Percentiles rank a stretch among this genome's conserved stretches.
Conservation (phyloP, 1,140 invertebrate species). For the Heliothis subflexa region DNA sequence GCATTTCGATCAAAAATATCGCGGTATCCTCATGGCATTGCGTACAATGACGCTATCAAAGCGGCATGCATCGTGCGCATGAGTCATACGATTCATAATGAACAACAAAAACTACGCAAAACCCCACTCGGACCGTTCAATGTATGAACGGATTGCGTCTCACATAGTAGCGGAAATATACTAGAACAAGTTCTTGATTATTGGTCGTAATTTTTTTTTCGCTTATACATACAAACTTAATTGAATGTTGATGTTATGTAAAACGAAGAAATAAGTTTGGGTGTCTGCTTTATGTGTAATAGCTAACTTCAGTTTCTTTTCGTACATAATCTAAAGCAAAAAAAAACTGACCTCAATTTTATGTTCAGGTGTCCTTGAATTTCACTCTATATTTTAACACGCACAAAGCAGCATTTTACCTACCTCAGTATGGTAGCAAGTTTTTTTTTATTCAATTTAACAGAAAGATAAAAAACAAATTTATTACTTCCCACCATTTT, state of each 20-base stretch:
- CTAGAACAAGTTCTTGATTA: too few species aligned
- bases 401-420: background rate
- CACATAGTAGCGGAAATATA: slow-evolving; percentile 7
- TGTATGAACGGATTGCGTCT: slow-evolving; percentile 1
- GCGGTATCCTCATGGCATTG: slow-evolving; percentile 13
- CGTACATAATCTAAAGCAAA: too few species aligned
- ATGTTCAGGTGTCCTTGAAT: background rate
- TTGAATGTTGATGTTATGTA: too few species aligned
- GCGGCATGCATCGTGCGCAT: slow-evolving; percentile 27
- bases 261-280: too few species aligned
- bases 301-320: too few species aligned
- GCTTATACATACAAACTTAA: too few species aligned
- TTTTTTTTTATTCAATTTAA: background rate
- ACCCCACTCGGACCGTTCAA: slow-evolving; percentile 28
- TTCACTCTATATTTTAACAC: background rate
- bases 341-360: too few species aligned
- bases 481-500: slow-evolving; percentile 13
- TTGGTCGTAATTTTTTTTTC: too few species aligned
- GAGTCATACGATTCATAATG: slow-evolving; percentile 42
- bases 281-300: too few species aligned
- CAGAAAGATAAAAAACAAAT: background rate
- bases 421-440: background rate
- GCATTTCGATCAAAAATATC: background rate
- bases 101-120: slow-evolving; percentile 46
- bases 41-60: slow-evolving; percentile 23